These are phyloP conservation scores for Zosterops borbonicus DNA, from an alignment of 2,113 vertebrate genomes.

Conservation along the genomic window DNA sequence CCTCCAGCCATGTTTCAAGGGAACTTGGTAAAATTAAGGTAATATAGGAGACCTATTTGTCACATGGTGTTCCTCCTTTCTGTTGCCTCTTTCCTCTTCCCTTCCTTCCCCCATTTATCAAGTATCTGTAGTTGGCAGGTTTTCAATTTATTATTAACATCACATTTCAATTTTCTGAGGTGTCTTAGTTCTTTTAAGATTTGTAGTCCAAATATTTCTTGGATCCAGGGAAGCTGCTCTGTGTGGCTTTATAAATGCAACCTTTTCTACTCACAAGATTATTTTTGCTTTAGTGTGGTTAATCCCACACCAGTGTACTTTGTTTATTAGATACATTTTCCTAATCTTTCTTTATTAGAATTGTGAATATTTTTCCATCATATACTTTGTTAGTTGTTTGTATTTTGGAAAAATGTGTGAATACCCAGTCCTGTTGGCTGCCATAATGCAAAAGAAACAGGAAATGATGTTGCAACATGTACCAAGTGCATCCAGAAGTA, in stretches of 20 bases:
- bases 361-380: background rate
- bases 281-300: background rate
- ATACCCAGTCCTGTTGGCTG: background rate
- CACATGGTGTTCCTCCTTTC: background rate
- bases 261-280: background rate
- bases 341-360: background rate
- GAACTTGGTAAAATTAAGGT: background rate
- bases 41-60: background rate
- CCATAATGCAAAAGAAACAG: background rate
- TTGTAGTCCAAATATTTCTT: background rate
- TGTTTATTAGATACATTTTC: background rate
- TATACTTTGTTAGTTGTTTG: background rate
- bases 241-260: background rate
- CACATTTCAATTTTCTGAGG: background rate
- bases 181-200: background rate
- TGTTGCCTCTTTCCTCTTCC: background rate
- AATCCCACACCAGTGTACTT: background rate
- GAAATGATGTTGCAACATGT: background rate
- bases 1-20: background rate
- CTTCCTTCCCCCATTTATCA: background rate
- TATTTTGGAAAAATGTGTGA: background rate
- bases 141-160: background rate
- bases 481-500: background rate
- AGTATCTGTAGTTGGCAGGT: background rate
- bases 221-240: background rate